Evolutionary conservation across 2,888 invertebrate genomes (phyloP).

Genomic region (Andricus quercusramuli): DNA sequence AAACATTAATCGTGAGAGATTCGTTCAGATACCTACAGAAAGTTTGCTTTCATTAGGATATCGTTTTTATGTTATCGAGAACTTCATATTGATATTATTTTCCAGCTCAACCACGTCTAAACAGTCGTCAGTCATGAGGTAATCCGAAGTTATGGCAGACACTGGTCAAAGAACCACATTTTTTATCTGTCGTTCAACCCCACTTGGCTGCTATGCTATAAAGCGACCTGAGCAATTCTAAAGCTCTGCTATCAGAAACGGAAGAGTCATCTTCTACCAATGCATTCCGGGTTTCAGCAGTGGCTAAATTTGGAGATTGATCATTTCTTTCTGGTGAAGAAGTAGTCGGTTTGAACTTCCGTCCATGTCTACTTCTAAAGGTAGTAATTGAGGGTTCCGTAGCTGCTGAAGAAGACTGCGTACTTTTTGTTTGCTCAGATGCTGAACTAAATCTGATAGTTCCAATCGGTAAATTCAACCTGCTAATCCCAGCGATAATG

Average conservation of each 20-base stretch:
- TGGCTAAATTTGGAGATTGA: constrained; percentile 58
- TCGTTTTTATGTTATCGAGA: too few species aligned
- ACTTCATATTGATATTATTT: constrained; percentile 1
- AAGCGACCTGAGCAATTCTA: constrained; percentile 90
- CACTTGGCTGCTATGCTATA: constrained; percentile 92
- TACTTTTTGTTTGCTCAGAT: constrained; percentile 52
- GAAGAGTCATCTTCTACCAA: constrained; percentile 73
- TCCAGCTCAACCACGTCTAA: constrained; percentile 12
- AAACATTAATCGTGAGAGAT: too few species aligned
- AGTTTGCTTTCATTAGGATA: too few species aligned
- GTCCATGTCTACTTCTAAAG: constrained; percentile 69
- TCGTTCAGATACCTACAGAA: too few species aligned
- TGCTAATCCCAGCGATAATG: constrained; percentile 70
- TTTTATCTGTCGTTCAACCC: constrained; percentile 80
- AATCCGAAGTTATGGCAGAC: constrained; percentile 38
- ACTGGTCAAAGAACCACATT: constrained; percentile 34
- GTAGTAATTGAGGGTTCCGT: constrained; percentile 68
- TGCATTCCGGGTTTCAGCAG: constrained; percentile 72
- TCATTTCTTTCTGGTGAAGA: constrained; percentile 66
- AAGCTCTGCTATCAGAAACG: constrained; percentile 87
- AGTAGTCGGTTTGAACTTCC: constrained; percentile 69
- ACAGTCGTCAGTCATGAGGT: constrained; percentile 38
- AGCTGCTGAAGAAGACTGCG: constrained; percentile 58
- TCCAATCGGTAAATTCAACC: constrained; percentile 65
- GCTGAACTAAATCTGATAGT: constrained; percentile 48